Percentiles rank a stretch among this genome's conserved stretches.
These are phyloP conservation scores for Andrena hattorfiana DNA, from an alignment of 2,888 invertebrate species.

Conservation along the genomic window DNA sequence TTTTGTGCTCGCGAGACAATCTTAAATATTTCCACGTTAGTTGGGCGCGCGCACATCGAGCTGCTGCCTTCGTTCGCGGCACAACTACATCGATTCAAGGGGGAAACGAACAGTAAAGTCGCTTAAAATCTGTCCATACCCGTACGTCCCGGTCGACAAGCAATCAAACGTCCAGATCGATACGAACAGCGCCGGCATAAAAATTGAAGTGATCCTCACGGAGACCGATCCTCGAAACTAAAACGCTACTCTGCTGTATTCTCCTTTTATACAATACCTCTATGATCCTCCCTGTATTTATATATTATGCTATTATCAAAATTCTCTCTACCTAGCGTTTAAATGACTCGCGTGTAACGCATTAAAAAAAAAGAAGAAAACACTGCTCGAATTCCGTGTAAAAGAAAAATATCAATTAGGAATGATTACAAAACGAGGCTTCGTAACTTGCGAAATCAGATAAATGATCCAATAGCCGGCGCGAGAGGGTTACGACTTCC, in stretches of 20 bases:
- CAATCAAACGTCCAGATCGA: slow-evolving; percentile 32
- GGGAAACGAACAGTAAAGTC: slow-evolving; percentile 31
- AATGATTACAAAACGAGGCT: slow-evolving; percentile 73
- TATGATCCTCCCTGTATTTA: slow-evolving; percentile 40
- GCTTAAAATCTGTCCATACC: slow-evolving; percentile 39
- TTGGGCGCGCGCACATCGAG: neutral
- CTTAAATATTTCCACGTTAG: slow-evolving; percentile 10
- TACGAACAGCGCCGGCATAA: slow-evolving; percentile 24
- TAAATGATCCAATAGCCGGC: slow-evolving; percentile 29
- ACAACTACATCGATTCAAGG: slow-evolving; percentile 43
- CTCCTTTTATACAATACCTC: slow-evolving; percentile 9
- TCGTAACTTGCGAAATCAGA: slow-evolving; percentile 56
- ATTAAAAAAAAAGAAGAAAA: slow-evolving; percentile 24
- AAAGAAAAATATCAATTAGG: slow-evolving; percentile 74
- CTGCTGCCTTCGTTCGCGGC: neutral
- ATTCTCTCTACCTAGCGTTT: slow-evolving; percentile 69
- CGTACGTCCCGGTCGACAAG: slow-evolving; percentile 15
- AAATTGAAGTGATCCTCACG: slow-evolving; percentile 9
- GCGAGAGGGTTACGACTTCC: slow-evolving; percentile 26
- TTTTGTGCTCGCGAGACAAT: slow-evolving; percentile 37
- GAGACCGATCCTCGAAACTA: slow-evolving; percentile 11
- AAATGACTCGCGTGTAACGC: slow-evolving; percentile 20
- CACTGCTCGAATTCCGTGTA: slow-evolving; percentile 50
- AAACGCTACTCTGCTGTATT: slow-evolving; percentile 6
- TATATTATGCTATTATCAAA: slow-evolving; percentile 67